A percentile compares a stretch with the other conserved stretches of the same genome.
These are phyloP conservation scores for Platysternon megacephalum DNA, from an alignment of 2,113 vertebrate species.

Conservation along the genomic window DNA sequence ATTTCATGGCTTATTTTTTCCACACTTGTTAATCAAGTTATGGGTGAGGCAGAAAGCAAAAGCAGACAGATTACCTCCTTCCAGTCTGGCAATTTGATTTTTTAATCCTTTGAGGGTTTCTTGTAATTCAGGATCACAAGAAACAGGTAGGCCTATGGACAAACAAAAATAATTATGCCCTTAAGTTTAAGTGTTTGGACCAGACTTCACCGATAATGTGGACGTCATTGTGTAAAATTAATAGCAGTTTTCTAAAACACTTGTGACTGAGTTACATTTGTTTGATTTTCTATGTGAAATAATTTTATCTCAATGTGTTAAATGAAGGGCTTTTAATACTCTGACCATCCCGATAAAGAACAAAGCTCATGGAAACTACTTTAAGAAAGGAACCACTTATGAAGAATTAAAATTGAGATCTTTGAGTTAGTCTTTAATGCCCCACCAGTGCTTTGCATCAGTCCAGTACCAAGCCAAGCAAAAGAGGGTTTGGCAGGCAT, in stretches of 20 bases:
- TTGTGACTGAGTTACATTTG: neutral
- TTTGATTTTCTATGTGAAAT: neutral
- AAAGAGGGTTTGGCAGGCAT: too few relatives aligned
- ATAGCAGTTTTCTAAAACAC: neutral
- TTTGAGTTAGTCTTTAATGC: too few relatives aligned
- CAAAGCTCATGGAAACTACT: neutral
- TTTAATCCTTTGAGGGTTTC: neutral
- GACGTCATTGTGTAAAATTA: neutral
- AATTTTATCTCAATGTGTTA: neutral
- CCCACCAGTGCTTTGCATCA: too few relatives aligned
- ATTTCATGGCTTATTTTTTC: neutral
- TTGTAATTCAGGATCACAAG: fast-evolving
- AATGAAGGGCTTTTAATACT: neutral
- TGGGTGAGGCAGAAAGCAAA: neutral
- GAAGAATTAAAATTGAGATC: too few relatives aligned
- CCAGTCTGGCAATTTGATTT: neutral
- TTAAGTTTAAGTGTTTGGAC: neutral
- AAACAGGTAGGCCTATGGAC: neutral
- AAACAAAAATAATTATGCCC: neutral
- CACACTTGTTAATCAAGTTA: neutral
- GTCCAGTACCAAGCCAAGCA: too few relatives aligned
- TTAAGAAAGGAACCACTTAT: neutral
- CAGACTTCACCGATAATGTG: neutral
- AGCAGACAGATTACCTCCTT: conserved; percentile 32
- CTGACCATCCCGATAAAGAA: neutral